Evolutionary conservation across 1,140 invertebrate species (phyloP).

Genomic region (Rhyzopertha dominica): DNA sequence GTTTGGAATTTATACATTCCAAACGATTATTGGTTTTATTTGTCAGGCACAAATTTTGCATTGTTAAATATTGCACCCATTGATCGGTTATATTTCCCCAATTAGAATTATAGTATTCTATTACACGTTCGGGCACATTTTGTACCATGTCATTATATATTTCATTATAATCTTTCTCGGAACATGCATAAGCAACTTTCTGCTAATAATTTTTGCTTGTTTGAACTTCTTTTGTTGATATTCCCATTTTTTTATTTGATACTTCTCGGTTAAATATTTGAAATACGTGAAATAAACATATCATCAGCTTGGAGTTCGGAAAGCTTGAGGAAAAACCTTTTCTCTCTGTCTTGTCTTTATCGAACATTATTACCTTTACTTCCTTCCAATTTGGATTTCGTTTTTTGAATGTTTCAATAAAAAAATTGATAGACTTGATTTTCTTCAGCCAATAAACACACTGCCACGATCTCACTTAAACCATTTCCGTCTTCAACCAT

Average conservation of each 20-base stretch:
- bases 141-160: constrained; percentile 4
- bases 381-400: background rate
- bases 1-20: constrained; percentile 5
- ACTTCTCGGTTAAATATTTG: constrained; percentile 12
- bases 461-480: constrained; percentile 5
- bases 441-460: constrained; percentile 2
- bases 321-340: constrained; percentile 3
- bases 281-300: constrained; percentile 10
- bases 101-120: background rate
- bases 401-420: constrained; percentile 7
- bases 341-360: constrained; percentile 13
- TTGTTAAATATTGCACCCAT: constrained; percentile 2
- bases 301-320: background rate
- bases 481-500: constrained; percentile 5
- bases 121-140: background rate
- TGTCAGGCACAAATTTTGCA: constrained; percentile 1
- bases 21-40: constrained; percentile 9
- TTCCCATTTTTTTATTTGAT: constrained; percentile 10
- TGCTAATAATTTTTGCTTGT: constrained; percentile 7
- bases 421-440: constrained; percentile 5
- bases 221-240: background rate
- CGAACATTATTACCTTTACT: constrained; percentile 7
- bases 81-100: constrained; percentile 1
- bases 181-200: constrained; percentile 4
- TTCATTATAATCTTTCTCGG: constrained; percentile 2